These are phyloP conservation scores for Apocheima hispidaria DNA, from an alignment of 2,888 invertebrate species.

Conservation along the genomic window DNA sequence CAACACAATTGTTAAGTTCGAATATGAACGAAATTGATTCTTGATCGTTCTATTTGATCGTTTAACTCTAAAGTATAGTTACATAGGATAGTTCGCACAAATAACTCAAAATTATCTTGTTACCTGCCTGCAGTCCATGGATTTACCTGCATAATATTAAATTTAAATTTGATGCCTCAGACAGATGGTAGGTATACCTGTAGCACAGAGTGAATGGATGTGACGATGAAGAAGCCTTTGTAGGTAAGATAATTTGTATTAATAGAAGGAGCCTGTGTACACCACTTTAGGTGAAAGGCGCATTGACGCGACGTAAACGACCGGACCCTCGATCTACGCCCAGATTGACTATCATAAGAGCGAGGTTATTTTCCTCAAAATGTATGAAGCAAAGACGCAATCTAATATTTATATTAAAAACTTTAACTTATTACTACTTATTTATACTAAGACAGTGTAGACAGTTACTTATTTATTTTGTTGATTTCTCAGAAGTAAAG, in stretches of 20 bases:
- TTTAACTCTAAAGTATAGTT: too few species aligned
- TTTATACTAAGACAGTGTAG: too few species aligned
- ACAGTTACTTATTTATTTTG: too few species aligned
- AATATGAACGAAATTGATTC: too few species aligned
- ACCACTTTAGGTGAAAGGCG: slow-evolving; percentile 17
- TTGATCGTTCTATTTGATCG: too few species aligned
- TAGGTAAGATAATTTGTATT: slow-evolving; percentile 20
- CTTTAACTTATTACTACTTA: too few species aligned
- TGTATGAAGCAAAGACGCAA: neutral
- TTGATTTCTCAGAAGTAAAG: too few species aligned
- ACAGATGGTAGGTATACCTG: neutral
- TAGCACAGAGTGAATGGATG: neutral
- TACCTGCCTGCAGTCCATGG: too few species aligned
- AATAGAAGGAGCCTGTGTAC: slow-evolving; percentile 17
- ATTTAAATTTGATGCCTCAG: neutral
- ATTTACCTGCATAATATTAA: neutral
- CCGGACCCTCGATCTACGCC: slow-evolving; percentile 28
- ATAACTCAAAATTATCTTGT: too few species aligned
- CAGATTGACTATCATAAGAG: slow-evolving; percentile 36
- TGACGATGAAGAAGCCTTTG: slow-evolving; percentile 2
- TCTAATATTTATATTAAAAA: neutral
- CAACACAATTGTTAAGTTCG: too few species aligned
- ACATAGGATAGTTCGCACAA: too few species aligned
- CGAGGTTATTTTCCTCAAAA: slow-evolving; percentile 28
- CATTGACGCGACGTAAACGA: slow-evolving; percentile 32